phyloP scores from a whole-genome alignment of 2,113 vertebrate genomes.

The Variabilichromis moorii region DNA sequence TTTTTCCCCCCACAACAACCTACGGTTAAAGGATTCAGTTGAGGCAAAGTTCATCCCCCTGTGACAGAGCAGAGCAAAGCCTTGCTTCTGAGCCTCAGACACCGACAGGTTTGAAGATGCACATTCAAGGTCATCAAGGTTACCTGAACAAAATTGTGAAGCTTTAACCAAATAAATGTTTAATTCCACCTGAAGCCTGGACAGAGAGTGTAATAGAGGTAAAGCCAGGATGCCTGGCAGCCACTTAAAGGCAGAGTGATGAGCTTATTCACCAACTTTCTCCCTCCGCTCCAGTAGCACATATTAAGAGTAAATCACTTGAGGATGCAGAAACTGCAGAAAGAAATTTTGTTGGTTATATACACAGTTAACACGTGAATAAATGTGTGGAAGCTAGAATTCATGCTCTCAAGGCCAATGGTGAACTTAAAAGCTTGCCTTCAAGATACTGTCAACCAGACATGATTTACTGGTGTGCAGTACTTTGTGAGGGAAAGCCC shows the following conservation, averaged over 20 bases:
- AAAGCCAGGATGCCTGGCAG: background rate
- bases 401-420: background rate
- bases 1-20: background rate
- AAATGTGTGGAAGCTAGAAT: background rate
- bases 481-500: background rate
- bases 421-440: background rate
- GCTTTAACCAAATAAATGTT: background rate
- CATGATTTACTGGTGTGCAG: background rate
- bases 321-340: background rate
- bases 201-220: background rate
- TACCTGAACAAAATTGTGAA: background rate
- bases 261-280: background rate
- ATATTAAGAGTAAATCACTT: background rate
- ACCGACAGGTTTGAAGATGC: background rate
- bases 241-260: background rate
- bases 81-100: background rate
- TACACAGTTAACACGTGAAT: background rate
- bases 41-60: background rate
- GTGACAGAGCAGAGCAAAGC: background rate
- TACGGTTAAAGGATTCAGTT: background rate
- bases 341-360: background rate
- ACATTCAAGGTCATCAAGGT: constrained; percentile 9
- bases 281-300: background rate
- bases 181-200: background rate
- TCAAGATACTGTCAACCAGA: background rate